A percentile compares a stretch with the other conserved stretches of the same genome.
Conservation (phyloP, 2,888 invertebrate genomes). For the Pogonocherus hispidulus region DNA sequence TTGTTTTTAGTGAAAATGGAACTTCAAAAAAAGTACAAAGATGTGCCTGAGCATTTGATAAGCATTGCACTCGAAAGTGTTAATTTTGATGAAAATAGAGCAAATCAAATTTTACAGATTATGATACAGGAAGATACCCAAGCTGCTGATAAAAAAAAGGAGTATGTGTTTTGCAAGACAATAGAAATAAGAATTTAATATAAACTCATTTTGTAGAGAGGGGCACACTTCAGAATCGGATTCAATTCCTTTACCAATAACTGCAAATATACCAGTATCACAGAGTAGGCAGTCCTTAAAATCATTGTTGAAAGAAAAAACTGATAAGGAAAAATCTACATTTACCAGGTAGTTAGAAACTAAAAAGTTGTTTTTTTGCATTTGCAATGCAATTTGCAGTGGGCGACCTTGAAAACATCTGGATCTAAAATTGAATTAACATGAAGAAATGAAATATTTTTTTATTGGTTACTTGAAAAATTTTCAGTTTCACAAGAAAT, state of each 20-base stretch:
- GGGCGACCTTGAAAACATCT: no score
- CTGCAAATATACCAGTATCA: constrained; percentile 58
- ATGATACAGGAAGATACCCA: constrained; percentile 77
- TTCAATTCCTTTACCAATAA: constrained; percentile 13
- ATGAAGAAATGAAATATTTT: no score
- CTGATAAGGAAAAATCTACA: constrained; percentile 54
- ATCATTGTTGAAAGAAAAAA: constrained; percentile 63
- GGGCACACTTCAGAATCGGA: constrained; percentile 35
- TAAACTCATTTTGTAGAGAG: constrained; percentile 26
- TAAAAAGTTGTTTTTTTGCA: no score
- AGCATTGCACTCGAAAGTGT: constrained; percentile 90
- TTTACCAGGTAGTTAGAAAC: constrained; percentile 59
- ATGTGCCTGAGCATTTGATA: constrained; percentile 85
- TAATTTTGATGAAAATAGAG: constrained; percentile 85
- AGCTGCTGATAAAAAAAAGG: constrained; percentile 44
- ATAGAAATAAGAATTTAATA: not conserved
- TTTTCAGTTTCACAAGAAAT: no score
- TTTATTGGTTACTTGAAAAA: no score
- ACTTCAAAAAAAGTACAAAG: constrained; percentile 80
- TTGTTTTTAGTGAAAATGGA: constrained; percentile 75
- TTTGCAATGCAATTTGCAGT: no score
- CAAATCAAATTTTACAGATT: constrained; percentile 83
- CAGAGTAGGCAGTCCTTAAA: constrained; percentile 67
- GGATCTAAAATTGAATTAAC: no score
- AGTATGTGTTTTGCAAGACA: constrained; percentile 56